Base-by-base conservation (phyloP, 2,113 vertebrate genomes). In the Edolisoma coerulescens region DNA sequence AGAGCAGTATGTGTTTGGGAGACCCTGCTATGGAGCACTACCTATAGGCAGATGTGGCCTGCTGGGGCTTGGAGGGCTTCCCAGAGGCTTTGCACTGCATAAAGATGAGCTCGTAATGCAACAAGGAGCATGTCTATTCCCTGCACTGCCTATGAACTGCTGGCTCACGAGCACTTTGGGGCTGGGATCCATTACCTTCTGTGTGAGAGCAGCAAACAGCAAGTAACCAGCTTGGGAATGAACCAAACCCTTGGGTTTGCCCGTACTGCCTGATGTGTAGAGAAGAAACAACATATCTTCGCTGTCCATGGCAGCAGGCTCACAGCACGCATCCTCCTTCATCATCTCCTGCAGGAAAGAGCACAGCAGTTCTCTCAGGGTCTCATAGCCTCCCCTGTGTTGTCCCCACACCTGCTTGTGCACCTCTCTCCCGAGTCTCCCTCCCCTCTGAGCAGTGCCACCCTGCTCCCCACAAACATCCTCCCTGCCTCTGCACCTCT, bases 201-300 rank as follows among this genome's bases (percentile, higher is more conserved):
- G 98, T 1, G 98, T 98, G 79, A 98, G 94, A 21, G 97, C 96
- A n/a, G 98, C 95, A 42, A 98, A 98, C 39, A 98, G 97, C 97
- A 98, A 95, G 87, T 98, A 98, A 50, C 98, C 98, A 61, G 98
- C 98, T 78, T 98, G 98, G 21, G 98, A 98, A 93, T 98, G 98
- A 56, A 98, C 98, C 24, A 98, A 95, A 32, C 98, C 98, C 95
- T 98, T 98, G 75, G 98, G 98, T 88, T 98, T 98, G 84, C 98
- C 98, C 1, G 98, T 98, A 91, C 98, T 98, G 96, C 98, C 98
- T 12, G 98, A 98, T 3, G 98, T 98, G 63, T 98, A 98, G 26
- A 99, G 98, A 77, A 98, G 96, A 89, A 98, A 98, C 89, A 98
- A 61, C 57, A 97, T 71, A 32, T 98, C 98, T 87, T 98, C 98